Evolutionary conservation across 2,888 invertebrate genomes (phyloP), one percentile per base, ranked within the genome.

Genomic region (Alentia gelatinosa): DNA sequence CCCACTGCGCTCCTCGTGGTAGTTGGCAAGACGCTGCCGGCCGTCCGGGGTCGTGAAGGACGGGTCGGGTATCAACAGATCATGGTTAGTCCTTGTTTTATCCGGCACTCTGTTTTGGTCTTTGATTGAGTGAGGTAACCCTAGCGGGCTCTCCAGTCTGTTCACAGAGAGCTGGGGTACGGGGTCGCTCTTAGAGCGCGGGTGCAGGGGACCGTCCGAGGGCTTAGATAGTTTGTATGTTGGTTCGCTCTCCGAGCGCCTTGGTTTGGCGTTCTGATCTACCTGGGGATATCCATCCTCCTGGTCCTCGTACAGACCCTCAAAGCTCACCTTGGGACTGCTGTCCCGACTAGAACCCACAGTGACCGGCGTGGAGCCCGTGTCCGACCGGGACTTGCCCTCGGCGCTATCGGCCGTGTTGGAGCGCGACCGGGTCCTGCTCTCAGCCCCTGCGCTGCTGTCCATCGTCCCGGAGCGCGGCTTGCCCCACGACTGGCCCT

Each of bases 241-340:
- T 9, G 86, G 86, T 19, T 86, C 86, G 26, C 86, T 86, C 23
- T 47, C 86, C 9, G 86, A 86, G 19, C 47, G 86, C 19, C 47
- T 33, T 42, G 5, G 1, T 33, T 86, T 86, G 12, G 47, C 9
- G 15, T 19, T 26, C 47, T 47, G 42, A 4, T 37, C 39, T 23
- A 0, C 35, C 3, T 40, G 23, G 4, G 47, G 47, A 12, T 40
- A 12, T 12, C 4, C 47, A 86, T 47, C 47, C 19, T 42, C 30
- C 9, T n/a, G 33, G 47, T 47, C 86, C 26, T 86, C 86, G 26
- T 26, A 86, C 12, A 86, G 47, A 5, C 86, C 86, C 23, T 84
- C 84, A 47, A 86, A 86, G 86, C 86, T 86, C 7, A 86, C 86
- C 47, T 86, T 86, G 30, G 86, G 86, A 35, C 86, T 86, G 30